Base-by-base conservation (phyloP, 2,113 vertebrate species). In the Puntigrus tetrazona region DNA sequence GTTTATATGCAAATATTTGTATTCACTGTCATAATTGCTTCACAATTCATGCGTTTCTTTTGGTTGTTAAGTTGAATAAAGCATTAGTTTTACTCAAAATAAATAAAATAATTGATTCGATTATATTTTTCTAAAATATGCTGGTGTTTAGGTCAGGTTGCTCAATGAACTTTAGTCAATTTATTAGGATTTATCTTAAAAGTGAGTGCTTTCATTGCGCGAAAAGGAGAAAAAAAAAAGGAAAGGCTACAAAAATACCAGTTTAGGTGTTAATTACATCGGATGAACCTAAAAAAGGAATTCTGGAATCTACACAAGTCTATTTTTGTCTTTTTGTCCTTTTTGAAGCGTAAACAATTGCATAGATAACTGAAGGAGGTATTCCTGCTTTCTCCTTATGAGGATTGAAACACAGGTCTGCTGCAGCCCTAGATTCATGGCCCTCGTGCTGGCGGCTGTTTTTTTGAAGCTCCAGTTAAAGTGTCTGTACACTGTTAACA, bases 401-500 rank as follows among this genome's bases (percentile, higher is more conserved):
- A 75, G 82, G 82, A n/a, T n/a, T 61, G 82, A 83, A 74, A 83
- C 29, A 52, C 72, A 57, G 82, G 36, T 76, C 47, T 45, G 52
- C 27, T 20, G 74, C 59, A 2, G 18, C 81, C 81, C 47, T 73
- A 86, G 85, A 91, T 88, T 89, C 87, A 86, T 89, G 84, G 77
- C 84, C 25, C 27, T 78, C 61, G 67, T 50, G 81, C 55, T 82
- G 52, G 2, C 84, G 85, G 70, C 22, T 86, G 63, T 78, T 89
- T n/a, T n/a, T n/a, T 85, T 86, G 86, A 87, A n/a, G 86, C 91
- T n/a, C n/a, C 82, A 73, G 1, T 94, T 93, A 93, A 93, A 92
- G 86, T 91, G 93, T 94, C 93, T 93, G 85, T 90, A 89, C 86
- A 89, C 92, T 85, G 0, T 93, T 93, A 92, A 91, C 83, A 87